Evolutionary conservation across 2,797 vertebrate genomes (phyloP), one percentile per base, ranked within the genome.

Genomic region (Siniperca undulata): DNA sequence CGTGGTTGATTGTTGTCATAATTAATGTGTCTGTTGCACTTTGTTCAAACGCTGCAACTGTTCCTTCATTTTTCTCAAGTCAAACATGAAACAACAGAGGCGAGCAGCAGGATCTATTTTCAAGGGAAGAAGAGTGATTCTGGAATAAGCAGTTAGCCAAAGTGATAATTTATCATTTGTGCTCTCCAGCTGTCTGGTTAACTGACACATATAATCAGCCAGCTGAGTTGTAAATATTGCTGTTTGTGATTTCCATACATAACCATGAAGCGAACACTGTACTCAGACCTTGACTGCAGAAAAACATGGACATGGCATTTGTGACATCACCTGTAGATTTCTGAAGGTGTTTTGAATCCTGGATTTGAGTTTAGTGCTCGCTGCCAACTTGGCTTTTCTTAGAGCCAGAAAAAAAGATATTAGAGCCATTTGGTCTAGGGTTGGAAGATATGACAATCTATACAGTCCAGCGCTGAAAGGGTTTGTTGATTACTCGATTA

Each of bases 1-100:
- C 4, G n/a, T 48, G 75, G 52, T 14, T 70, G 50, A 89, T 80
- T 73, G 65, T 73, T 84, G 77, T 88, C 73, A 58, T 86, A 80
- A 80, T 87, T 65, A 78, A 81, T 69, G 24, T 59, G 74, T 68
- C 66, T 79, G 68, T 42, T 82, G 66, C 66, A 71, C 52, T 85
- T 86, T 80, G 73, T 72, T 81, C 59, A 72, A 55, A 69, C 2
- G 22, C 72, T 46, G 56, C 53, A 34, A 70, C 64, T 56, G 30
- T 10, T 76, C 17, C 60, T 68, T 50, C 46, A 68, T 46, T 40
- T 24, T 42, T 52, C 74, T 84, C 27, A 40, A 44, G 55, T 80
- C 48, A 52, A 53, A 77, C 42, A 70, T 59, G 66, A 78, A 85
- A 69, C 48, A 2, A 58, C 52, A 1, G 14, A 62, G 30, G 30